A percentile compares a stretch with the other conserved stretches of the same genome.
Conservation (phyloP, 1,140 invertebrate species). For the Eupeodes corollae region DNA sequence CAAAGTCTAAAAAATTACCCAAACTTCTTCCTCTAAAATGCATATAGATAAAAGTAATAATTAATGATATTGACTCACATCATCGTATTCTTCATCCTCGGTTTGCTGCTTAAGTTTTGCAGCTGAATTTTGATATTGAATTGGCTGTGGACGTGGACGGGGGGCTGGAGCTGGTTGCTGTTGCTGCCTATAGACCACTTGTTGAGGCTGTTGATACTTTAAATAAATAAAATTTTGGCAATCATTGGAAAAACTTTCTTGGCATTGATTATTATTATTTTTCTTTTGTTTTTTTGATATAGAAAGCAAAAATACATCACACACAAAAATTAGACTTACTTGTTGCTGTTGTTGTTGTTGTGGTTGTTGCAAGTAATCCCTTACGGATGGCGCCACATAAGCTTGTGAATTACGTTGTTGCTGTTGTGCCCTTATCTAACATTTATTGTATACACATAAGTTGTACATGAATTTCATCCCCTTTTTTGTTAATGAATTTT, state of each 20-base stretch:
- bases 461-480: background rate
- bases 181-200: conserved; percentile 24
- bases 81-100: conserved; percentile 36
- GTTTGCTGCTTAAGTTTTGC: conserved; percentile 7
- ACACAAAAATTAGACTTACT: conserved; percentile 12
- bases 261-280: background rate
- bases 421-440: conserved; percentile 20
- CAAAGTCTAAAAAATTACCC: no score
- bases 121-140: no score
- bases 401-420: conserved; percentile 19
- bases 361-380: conserved; percentile 23
- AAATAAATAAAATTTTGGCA: background rate
- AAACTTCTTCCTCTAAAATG: no score
- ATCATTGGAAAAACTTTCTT: background rate
- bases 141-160: conserved; percentile 18
- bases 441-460: background rate
- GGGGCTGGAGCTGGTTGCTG: conserved; percentile 16
- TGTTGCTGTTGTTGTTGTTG: conserved; percentile 15
- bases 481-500: background rate
- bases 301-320: no score
- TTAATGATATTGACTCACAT: conserved; percentile 21
- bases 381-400: conserved; percentile 30
- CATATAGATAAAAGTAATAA: no score
- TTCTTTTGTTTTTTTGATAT: background rate
- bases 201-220: conserved; percentile 17